Conservation (phyloP, 2,888 invertebrate species). For the Hedya salicella region DNA sequence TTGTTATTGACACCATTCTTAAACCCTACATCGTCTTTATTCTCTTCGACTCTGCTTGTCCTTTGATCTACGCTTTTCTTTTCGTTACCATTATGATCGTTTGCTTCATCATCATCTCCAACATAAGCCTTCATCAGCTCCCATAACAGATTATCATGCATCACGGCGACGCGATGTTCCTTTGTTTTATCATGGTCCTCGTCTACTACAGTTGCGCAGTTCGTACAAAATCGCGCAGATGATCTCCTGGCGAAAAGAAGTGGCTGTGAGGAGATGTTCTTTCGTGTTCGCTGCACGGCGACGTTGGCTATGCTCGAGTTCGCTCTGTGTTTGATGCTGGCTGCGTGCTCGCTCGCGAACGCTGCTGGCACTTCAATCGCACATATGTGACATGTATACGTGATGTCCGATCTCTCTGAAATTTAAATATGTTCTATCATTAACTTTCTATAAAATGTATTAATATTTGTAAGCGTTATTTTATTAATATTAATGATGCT, state of each 20-base stretch:
- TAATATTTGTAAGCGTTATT: no score
- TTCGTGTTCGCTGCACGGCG: conserved; percentile 21
- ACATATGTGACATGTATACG: conserved; percentile 33
- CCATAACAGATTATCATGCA: conserved; percentile 20
- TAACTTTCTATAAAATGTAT: no score
- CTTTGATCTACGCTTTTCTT: neutral
- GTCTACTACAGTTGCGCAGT: neutral
- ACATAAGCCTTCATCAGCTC: conserved; percentile 15
- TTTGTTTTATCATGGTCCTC: conserved; percentile 16
- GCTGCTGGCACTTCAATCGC: conserved; percentile 25
- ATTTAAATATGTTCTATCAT: neutral
- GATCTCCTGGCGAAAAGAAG: neutral
- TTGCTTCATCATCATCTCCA: conserved; percentile 1
- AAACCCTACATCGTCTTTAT: neutral
- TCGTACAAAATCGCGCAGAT: conserved; percentile 7
- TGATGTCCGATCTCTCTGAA: neutral
- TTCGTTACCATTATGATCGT: neutral
- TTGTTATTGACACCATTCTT: neutral
- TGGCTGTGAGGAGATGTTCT: conserved; percentile 15
- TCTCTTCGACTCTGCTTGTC: neutral
- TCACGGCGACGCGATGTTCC: conserved; percentile 17
- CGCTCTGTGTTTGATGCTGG: conserved; percentile 27
- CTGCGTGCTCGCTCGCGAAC: conserved; percentile 16
- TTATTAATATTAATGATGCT: no score
- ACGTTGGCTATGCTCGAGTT: conserved; percentile 31